Evolutionary conservation across 1,140 invertebrate genomes (phyloP).

Genomic region (Gryllus bimaculatus): DNA sequence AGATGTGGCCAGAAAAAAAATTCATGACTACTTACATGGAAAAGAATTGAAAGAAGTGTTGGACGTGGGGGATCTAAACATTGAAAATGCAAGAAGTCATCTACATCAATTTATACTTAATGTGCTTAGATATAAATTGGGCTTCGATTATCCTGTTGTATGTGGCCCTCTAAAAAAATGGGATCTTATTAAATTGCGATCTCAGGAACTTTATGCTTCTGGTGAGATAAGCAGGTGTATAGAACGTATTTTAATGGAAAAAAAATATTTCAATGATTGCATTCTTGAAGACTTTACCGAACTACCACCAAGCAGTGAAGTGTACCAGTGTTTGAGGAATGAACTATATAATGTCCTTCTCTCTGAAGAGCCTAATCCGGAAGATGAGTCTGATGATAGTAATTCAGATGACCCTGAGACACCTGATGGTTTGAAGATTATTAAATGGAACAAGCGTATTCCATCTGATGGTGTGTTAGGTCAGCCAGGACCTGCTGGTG

Average conservation of each 20-base stretch:
- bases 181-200: neutral
- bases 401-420: neutral
- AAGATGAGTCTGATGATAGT: neutral
- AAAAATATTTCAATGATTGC: neutral
- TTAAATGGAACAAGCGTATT: too few species aligned
- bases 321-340: neutral
- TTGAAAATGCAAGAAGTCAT: too few species aligned
- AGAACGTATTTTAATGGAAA: neutral
- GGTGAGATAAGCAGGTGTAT: neutral
- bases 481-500: too few species aligned
- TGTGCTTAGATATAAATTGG: neutral
- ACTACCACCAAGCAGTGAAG: neutral
- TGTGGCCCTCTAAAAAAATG: neutral
- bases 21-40: too few species aligned
- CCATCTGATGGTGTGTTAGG: too few species aligned
- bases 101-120: too few species aligned
- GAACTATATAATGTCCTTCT: neutral
- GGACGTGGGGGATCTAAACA: too few species aligned
- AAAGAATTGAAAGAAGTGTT: too few species aligned
- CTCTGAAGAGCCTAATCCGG: neutral
- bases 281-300: neutral
- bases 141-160: neutral
- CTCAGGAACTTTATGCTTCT: neutral
- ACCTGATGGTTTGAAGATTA: too few species aligned
- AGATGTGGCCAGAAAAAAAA: too few species aligned